These are phyloP conservation scores for Cheilosia grossa DNA, from an alignment of 2,888 invertebrate species.

Conservation along the genomic window DNA sequence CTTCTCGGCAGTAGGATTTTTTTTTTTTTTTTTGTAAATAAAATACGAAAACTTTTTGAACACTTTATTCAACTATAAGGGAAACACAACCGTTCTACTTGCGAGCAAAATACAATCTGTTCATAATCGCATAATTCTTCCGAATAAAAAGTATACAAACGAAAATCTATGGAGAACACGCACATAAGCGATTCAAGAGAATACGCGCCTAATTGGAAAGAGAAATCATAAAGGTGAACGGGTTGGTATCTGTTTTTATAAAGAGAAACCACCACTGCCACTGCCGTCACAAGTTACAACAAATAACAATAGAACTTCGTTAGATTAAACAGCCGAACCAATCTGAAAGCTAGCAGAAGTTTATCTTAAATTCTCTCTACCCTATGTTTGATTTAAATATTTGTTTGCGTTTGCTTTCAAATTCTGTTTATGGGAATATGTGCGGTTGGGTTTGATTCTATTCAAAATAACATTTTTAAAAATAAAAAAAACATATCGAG, in stretches of 20 bases:
- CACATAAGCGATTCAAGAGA: conserved; percentile 8
- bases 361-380: no score
- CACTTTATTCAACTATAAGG: conserved; percentile 5
- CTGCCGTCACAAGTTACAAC: no score
- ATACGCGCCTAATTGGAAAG: background rate
- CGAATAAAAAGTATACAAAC: conserved; percentile 29
- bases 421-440: no score
- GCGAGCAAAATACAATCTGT: conserved; percentile 55
- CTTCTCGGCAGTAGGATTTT: no score
- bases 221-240: background rate
- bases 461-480: no score
- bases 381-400: no score
- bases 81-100: conserved; percentile 42
- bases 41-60: background rate
- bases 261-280: background rate
- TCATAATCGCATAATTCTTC: conserved; percentile 11
- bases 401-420: no score
- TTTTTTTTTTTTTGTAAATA: background rate
- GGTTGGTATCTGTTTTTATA: background rate
- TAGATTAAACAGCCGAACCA: no score
- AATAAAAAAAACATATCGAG: no score
- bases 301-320: no score
- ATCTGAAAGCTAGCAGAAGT: no score
- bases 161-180: background rate
- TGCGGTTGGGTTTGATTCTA: no score